Percentiles rank a stretch among this genome's conserved stretches.
Evolutionary conservation across 2,888 invertebrate genomes (phyloP).

Genomic region (Apodemia hepburni): DNA sequence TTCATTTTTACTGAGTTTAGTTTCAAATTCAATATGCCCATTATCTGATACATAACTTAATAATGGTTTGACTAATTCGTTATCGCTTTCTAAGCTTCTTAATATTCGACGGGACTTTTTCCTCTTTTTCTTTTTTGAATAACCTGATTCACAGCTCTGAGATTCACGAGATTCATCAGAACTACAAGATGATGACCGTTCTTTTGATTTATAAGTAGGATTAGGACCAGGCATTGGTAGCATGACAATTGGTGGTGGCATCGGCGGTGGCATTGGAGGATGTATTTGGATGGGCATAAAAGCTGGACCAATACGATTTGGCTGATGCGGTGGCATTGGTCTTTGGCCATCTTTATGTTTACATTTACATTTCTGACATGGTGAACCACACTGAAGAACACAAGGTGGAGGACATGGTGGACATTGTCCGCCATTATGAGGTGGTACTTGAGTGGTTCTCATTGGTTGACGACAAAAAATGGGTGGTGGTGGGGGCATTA

Average conservation of each 20-base stretch:
- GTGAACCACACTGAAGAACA: neutral
- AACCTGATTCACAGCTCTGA: slow-evolving; percentile 25
- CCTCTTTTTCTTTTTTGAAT: slow-evolving; percentile 21
- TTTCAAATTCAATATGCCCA: slow-evolving; percentile 46
- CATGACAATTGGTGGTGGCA: slow-evolving; percentile 31
- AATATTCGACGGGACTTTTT: slow-evolving; percentile 26
- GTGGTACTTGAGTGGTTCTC: slow-evolving; percentile 2
- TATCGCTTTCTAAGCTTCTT: slow-evolving; percentile 29
- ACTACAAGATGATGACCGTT: neutral
- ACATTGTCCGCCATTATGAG: neutral
- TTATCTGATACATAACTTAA: slow-evolving; percentile 38
- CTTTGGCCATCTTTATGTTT: neutral
- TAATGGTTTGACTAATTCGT: slow-evolving; percentile 36
- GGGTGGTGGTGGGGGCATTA: slow-evolving; percentile 3
- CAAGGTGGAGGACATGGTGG: neutral
- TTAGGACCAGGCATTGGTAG: slow-evolving; percentile 29
- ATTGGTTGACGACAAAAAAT: neutral
- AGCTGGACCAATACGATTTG: neutral
- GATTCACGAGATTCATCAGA: slow-evolving; percentile 1
- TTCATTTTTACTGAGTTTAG: slow-evolving; percentile 45
- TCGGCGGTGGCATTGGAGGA: slow-evolving; percentile 2
- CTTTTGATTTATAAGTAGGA: neutral
- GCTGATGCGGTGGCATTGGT: neutral
- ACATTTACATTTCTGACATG: neutral
- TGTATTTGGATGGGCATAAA: slow-evolving; percentile 3